A percentile compares a stretch with the other conserved stretches of the same genome.
Conservation (phyloP, 1,140 invertebrate genomes). For the Hydropsyche tenuis region DNA sequence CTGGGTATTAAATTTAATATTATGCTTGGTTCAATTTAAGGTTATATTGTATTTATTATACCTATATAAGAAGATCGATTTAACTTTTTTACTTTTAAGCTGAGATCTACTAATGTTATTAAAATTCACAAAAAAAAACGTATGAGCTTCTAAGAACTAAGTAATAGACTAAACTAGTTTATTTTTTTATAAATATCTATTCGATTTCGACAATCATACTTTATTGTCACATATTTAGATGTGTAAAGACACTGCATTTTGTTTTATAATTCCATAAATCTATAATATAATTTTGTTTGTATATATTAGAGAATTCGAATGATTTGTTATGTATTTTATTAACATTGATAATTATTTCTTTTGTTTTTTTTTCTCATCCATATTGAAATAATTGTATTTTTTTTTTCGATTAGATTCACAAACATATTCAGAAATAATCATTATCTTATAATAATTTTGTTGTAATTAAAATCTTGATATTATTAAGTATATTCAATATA, state of each 20-base stretch:
- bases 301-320: too few relatives aligned
- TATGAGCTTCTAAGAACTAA: constrained; percentile 3
- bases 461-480: background rate
- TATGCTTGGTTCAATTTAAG: too few relatives aligned
- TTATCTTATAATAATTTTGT: too few relatives aligned
- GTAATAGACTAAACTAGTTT: background rate
- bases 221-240: background rate
- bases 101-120: background rate
- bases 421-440: too few relatives aligned
- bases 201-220: constrained; percentile 18
- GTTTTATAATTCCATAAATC: background rate
- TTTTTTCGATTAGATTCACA: too few relatives aligned
- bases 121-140: constrained; percentile 4
- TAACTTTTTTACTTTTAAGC: too few relatives aligned
- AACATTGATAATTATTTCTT: too few relatives aligned
- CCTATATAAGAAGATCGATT: too few relatives aligned
- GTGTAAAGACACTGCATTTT: background rate
- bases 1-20: too few relatives aligned
- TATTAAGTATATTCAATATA: background rate
- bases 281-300: too few relatives aligned
- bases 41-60: too few relatives aligned
- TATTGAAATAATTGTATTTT: background rate
- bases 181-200: constrained; percentile 8
- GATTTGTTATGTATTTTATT: too few relatives aligned
- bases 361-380: background rate